phyloP scores from a whole-genome alignment of 2,888 invertebrate genomes.

The Athripsodes cinereus region DNA sequence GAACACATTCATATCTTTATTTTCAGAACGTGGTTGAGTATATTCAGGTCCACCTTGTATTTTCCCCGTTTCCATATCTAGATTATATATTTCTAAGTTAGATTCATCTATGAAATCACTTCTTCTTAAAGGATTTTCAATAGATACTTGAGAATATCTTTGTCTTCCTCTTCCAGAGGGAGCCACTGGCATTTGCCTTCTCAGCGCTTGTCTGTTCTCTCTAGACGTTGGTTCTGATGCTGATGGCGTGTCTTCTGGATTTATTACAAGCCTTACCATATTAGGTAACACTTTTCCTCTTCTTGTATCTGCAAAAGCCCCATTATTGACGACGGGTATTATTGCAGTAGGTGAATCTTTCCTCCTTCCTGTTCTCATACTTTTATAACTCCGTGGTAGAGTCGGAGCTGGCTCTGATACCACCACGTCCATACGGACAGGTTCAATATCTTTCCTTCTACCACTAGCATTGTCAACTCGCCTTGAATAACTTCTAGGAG shows the following conservation, averaged over 20 bases:
- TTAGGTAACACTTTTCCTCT: slow-evolving; percentile 19
- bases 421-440: slow-evolving; percentile 5
- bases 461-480: slow-evolving; percentile 13
- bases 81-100: slow-evolving; percentile 36
- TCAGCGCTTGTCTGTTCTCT: slow-evolving; percentile 15
- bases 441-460: slow-evolving; percentile 7
- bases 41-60: slow-evolving; percentile 13
- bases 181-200: not conserved
- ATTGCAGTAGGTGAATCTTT: slow-evolving; percentile 14
- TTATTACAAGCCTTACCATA: slow-evolving; percentile 3
- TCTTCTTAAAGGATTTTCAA: slow-evolving; percentile 13
- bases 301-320: slow-evolving; percentile 22
- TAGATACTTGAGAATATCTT: slow-evolving; percentile 29
- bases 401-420: slow-evolving; percentile 9
- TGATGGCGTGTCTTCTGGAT: not conserved
- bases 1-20: not conserved
- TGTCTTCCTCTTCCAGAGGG: slow-evolving; percentile 6
- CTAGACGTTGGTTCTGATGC: slow-evolving; percentile 6
- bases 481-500: slow-evolving; percentile 19
- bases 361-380: slow-evolving; percentile 13
- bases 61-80: slow-evolving; percentile 25
- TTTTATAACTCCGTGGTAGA: slow-evolving; percentile 19
- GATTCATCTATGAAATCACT: slow-evolving; percentile 32
- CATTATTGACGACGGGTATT: slow-evolving; percentile 20
- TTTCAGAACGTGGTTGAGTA: not conserved